These are phyloP conservation scores for Cyprinodon tularosa DNA, from an alignment of 2,113 vertebrate genomes.

Conservation along the genomic window DNA sequence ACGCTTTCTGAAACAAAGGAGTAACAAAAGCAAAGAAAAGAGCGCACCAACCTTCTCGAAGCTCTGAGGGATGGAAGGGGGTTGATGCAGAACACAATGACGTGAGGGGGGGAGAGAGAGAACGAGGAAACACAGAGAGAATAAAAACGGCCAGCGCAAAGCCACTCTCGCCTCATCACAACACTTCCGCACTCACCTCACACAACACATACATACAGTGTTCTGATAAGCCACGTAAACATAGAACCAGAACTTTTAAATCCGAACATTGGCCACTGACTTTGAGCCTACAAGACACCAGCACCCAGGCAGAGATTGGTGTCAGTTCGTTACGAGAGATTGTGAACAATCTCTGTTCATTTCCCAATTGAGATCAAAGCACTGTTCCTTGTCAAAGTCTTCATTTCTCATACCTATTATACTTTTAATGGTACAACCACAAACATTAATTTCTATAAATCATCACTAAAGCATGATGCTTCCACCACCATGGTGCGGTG, in stretches of 20 bases:
- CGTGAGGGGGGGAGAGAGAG: slow-evolving; percentile 96
- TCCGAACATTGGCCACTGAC: slow-evolving; percentile 43
- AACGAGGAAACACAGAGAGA: slow-evolving; percentile 99
- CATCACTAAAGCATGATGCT: background rate
- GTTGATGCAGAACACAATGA: slow-evolving; percentile 99
- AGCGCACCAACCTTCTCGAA: slow-evolving; percentile 99
- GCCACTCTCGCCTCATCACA: slow-evolving; percentile 60
- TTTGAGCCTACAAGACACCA: slow-evolving; percentile 30
- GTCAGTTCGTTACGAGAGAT: slow-evolving; percentile 44
- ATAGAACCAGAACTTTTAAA: slow-evolving; percentile 47
- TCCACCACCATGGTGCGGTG: background rate
- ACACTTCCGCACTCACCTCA: slow-evolving; percentile 24
- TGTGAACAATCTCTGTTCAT: slow-evolving; percentile 14
- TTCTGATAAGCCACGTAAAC: slow-evolving; percentile 45
- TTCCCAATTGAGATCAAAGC: slow-evolving; percentile 14
- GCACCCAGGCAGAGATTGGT: slow-evolving; percentile 33
- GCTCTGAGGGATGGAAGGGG: slow-evolving; percentile 99
- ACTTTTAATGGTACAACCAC: background rate
- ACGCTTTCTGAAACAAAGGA: slow-evolving; percentile 78
- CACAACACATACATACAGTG: slow-evolving; percentile 22
- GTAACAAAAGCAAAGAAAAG: slow-evolving; percentile 93
- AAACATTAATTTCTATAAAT: background rate
- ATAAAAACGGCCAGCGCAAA: slow-evolving; percentile 99
- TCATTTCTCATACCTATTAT: background rate
- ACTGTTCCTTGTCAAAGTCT: background rate